Conservation (phyloP, 2,113 vertebrate species). For the Xiphorhynchus elegans region DNA sequence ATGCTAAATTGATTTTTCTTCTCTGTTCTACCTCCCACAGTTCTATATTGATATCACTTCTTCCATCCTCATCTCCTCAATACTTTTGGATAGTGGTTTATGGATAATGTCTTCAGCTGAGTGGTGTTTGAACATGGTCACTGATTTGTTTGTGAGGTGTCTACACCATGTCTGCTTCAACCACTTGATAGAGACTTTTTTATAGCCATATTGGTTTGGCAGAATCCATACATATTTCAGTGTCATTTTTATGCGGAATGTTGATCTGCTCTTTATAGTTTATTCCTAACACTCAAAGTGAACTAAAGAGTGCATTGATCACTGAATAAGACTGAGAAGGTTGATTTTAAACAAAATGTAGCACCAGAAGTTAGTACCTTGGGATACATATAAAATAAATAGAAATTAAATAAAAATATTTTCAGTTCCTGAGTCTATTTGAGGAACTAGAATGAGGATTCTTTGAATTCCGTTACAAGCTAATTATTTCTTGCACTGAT, state of each 20-base stretch:
- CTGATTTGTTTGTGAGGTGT: slow-evolving; percentile 55
- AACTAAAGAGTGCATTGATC: background rate
- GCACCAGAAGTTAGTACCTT: background rate
- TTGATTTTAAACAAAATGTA: slow-evolving; percentile 3
- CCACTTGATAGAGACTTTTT: slow-evolving; percentile 29
- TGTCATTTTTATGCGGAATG: slow-evolving; percentile 19
- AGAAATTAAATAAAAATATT: slow-evolving; percentile 27
- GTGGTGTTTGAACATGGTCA: slow-evolving; percentile 24
- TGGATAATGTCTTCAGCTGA: background rate
- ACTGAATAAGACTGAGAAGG: background rate
- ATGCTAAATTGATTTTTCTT: background rate
- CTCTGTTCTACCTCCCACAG: background rate
- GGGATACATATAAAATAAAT: slow-evolving; percentile 35
- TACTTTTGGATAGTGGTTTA: background rate
- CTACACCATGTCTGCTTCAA: slow-evolving; percentile 42
- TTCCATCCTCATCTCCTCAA: slow-evolving; percentile 10
- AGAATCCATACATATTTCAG: background rate
- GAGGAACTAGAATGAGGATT: background rate
- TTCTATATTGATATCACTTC: background rate
- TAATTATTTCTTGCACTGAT: slow-evolving; percentile 47
- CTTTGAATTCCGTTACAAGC: background rate
- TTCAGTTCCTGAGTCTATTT: slow-evolving; percentile 37
- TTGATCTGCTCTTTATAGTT: slow-evolving; percentile 2
- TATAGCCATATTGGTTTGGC: slow-evolving; percentile 14
- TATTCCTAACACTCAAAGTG: background rate